phyloP scores from a whole-genome alignment of 1,140 invertebrate species.

The Phenacoccus solenopsis region DNA sequence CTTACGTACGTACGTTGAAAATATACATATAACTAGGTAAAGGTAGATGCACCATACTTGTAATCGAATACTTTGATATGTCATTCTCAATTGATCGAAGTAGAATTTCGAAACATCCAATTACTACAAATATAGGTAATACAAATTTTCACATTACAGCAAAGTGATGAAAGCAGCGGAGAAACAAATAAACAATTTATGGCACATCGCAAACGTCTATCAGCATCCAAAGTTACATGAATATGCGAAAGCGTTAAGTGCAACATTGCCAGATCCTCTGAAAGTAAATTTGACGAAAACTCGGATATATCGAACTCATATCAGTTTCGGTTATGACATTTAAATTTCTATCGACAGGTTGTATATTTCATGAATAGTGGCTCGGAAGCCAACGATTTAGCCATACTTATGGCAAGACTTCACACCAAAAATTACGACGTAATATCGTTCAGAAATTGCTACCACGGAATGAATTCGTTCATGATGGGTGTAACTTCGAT shows the following conservation, averaged over 20 bases:
- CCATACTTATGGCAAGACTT: conserved; percentile 67
- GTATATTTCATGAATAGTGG: conserved; percentile 92
- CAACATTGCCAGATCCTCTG: conserved; percentile 69
- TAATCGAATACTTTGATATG: too few relatives aligned
- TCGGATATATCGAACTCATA: too few relatives aligned
- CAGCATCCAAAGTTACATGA: conserved; percentile 79
- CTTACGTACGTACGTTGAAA: too few relatives aligned
- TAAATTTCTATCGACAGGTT: conserved; percentile 38
- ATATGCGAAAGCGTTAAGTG: conserved; percentile 68
- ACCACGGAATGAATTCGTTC: conserved; percentile 78
- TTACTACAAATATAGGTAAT: too few relatives aligned
- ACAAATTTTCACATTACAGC: conserved; percentile 19
- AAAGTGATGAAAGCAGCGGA: conserved; percentile 62
- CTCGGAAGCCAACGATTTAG: conserved; percentile 93
- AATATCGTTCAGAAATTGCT: conserved; percentile 72
- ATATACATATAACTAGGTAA: too few relatives aligned
- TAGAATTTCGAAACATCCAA: too few relatives aligned
- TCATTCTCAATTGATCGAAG: too few relatives aligned
- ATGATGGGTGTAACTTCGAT: conserved; percentile 72
- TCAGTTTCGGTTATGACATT: too few relatives aligned
- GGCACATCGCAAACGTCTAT: conserved; percentile 88
- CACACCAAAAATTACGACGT: conserved; percentile 76
- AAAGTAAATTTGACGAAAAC: conserved; percentile 44
- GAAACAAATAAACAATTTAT: conserved; percentile 66
- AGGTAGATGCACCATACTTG: too few relatives aligned